A percentile compares a stretch with the other conserved stretches of the same genome.
phyloP scores from a whole-genome alignment of 2,113 vertebrate genomes.

The Manacus vitellinus region DNA sequence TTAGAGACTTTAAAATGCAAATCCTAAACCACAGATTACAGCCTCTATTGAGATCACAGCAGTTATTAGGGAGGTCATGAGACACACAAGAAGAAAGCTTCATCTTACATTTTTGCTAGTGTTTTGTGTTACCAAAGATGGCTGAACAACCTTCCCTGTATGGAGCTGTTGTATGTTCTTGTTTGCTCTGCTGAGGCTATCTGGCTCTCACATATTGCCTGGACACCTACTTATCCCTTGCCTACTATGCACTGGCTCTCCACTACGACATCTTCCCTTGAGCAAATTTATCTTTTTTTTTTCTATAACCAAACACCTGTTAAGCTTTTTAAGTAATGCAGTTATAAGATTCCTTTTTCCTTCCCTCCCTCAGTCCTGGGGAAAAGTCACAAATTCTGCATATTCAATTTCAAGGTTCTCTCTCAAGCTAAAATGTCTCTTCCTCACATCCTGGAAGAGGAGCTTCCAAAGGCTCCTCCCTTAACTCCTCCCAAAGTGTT shows the following conservation, averaged over 20 bases:
- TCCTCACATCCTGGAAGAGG: background rate
- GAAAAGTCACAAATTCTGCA: background rate
- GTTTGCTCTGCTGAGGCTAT: background rate
- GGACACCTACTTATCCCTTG: background rate
- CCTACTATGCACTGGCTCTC: background rate
- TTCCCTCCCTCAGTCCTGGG: background rate
- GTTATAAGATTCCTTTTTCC: background rate
- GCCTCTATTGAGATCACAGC: background rate
- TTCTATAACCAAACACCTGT: background rate
- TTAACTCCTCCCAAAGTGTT: background rate
- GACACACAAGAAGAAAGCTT: background rate
- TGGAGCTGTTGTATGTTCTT: background rate
- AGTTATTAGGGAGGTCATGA: background rate
- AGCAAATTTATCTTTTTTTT: background rate
- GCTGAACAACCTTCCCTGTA: background rate
- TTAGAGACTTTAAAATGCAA: background rate
- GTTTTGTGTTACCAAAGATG: background rate
- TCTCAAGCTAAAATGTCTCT: background rate
- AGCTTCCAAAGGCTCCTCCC: background rate
- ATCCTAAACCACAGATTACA: background rate
- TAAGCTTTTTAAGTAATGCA: background rate
- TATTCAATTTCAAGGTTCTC: background rate
- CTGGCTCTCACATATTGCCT: background rate
- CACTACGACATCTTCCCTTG: background rate
- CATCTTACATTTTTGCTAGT: background rate